phyloP scores from a whole-genome alignment of 2,888 invertebrate genomes.

The Cenopis cana region DNA sequence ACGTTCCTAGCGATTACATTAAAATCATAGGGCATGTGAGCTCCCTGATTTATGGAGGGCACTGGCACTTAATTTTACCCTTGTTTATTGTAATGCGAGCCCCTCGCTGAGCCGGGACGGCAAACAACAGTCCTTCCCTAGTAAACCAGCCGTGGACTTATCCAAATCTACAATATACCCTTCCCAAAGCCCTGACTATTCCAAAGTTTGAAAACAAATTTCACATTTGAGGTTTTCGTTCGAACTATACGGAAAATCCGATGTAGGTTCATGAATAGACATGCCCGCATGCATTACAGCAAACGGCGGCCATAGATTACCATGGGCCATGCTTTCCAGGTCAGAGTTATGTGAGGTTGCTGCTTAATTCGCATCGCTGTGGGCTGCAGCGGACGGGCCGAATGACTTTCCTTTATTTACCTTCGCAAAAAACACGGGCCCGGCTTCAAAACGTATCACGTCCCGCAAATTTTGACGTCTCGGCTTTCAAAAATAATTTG shows the following conservation, averaged over 20 bases:
- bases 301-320: conserved; percentile 25
- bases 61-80: conserved; percentile 59
- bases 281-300: conserved; percentile 19
- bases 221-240: conserved; percentile 7
- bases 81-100: conserved; percentile 59
- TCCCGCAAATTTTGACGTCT: conserved; percentile 14
- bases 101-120: conserved; percentile 47
- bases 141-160: conserved; percentile 19
- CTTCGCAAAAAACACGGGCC: conserved; percentile 24
- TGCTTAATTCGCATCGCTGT: conserved; percentile 5
- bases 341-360: conserved; percentile 20
- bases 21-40: conserved; percentile 59
- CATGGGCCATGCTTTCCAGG: conserved; percentile 22
- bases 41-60: conserved; percentile 64
- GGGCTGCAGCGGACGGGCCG: conserved; percentile 9
- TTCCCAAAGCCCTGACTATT: conserved; percentile 1
- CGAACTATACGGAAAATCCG: conserved; percentile 6
- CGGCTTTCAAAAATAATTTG: conserved; percentile 15
- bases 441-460: conserved; percentile 3
- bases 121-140: conserved; percentile 18
- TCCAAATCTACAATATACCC: conserved; percentile 18
- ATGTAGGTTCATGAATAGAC: conserved; percentile 21
- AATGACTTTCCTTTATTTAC: conserved; percentile 38
- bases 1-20: conserved; percentile 61
- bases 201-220: neutral